Base-by-base conservation (phyloP, 2,888 invertebrate genomes). In the Chalcosyrphus nemorum region DNA sequence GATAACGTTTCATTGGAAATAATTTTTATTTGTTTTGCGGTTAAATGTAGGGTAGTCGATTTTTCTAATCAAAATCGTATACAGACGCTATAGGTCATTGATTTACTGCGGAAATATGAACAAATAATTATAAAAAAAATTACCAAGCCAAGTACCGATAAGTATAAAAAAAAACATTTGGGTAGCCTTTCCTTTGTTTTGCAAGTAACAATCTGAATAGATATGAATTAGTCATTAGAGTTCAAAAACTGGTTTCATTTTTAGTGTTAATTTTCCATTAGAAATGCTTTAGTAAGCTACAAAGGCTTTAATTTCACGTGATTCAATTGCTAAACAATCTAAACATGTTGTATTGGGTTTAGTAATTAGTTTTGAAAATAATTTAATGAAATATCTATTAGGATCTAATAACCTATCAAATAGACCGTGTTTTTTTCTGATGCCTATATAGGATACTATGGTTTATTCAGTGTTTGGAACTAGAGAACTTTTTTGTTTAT, bases 61-160 rank as follows among this genome's bases (percentile, higher is more conserved):
- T 50, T 38, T 11, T 15, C 66, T 66, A 66, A 43, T 52, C 66
- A 11, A 27, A 24, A 19, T 15, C 17, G 2, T n/a, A 7, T n/a
- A 7, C 11, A 47, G 43, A 19, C n/a, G 19, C 29, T 5, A 29
- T 54, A 29, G 54, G 54, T 66, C 41, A 41, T 66, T 68, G 54
- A 11, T 54, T 54, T n/a, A 19, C 6, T 50, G 4, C 41, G 66
- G 54, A 43, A 68, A 68, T 54, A 4, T n/a, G 15, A 35, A n/a
- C 1, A n/a, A 21, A 9, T 32, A 19, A 7, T 32, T 7, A 11
- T 27, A 21, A 4, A 21, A 21, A 7, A 21, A 35, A 9, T 21
- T 24, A 3, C 11, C 19, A 17, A 19, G 19, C 38, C 5, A 38
- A 1, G n/a, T 13, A 4, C 19, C 19, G 19, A 19, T 19, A 45